These are phyloP conservation scores for Epinotia bilunana DNA, from an alignment of 2,888 invertebrate species.

Conservation along the genomic window DNA sequence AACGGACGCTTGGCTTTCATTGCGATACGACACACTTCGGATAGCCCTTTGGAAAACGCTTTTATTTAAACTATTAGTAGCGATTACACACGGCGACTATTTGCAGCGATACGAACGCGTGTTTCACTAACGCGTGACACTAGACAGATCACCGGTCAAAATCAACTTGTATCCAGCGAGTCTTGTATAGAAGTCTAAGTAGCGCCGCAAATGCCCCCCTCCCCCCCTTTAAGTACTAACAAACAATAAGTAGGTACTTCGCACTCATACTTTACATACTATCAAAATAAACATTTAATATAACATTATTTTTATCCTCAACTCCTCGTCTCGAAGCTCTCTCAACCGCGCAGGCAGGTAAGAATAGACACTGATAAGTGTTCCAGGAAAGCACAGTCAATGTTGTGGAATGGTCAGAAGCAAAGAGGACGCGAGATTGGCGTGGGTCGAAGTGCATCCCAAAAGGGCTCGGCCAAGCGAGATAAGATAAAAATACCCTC, in stretches of 20 bases:
- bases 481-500: constrained; percentile 34
- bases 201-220: too few species aligned
- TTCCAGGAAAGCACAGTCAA: constrained; percentile 2
- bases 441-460: constrained; percentile 37
- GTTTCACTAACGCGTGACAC: too few species aligned
- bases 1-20: constrained; percentile 13
- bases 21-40: constrained; percentile 16
- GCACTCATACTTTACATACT: background rate
- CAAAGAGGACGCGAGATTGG: constrained; percentile 27
- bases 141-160: too few species aligned
- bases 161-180: too few species aligned
- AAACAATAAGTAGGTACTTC: background rate
- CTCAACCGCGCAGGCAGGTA: background rate
- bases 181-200: too few species aligned
- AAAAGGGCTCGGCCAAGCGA: constrained; percentile 18
- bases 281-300: background rate
- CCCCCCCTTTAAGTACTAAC: background rate
- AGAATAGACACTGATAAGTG: constrained; percentile 10
- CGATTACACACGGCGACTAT: too few species aligned
- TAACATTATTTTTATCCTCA: background rate
- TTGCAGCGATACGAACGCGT: too few species aligned
- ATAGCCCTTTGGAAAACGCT: background rate
- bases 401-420: constrained; percentile 19
- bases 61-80: background rate
- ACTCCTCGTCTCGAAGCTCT: background rate